Conservation (phyloP, 1,140 invertebrate genomes). For the Sitophilus oryzae region DNA sequence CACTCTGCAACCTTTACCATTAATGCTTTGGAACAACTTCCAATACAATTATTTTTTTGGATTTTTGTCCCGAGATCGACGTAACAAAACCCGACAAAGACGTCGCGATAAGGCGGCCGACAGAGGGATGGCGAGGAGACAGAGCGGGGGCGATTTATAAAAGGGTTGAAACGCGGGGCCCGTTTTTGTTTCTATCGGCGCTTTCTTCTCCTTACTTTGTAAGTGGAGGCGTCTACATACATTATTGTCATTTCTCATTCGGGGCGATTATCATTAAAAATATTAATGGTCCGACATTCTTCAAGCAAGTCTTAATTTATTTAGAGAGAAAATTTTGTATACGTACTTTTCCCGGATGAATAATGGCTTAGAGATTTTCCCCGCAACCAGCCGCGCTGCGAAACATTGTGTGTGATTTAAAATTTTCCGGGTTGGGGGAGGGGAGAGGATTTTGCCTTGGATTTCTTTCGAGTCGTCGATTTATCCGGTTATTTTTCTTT, state of each 20-base stretch:
- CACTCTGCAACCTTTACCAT: too few species aligned
- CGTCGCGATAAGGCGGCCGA: conserved; percentile 32
- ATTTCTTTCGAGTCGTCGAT: conserved; percentile 13
- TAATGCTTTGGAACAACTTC: too few species aligned
- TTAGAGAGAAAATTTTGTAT: conserved; percentile 38
- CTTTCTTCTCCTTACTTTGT: conserved; percentile 31
- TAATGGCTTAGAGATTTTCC: conserved; percentile 31
- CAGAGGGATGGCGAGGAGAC: conserved; percentile 7
- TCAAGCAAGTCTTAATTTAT: conserved; percentile 43
- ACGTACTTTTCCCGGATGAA: conserved; percentile 36
- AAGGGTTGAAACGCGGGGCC: conserved; percentile 32
- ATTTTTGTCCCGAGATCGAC: too few species aligned
- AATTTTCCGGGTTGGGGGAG: conserved; percentile 25
- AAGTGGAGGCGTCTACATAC: conserved; percentile 40
- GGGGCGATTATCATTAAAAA: conserved; percentile 42
- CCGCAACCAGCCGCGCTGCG: conserved; percentile 1
- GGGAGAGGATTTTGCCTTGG: conserved; percentile 9
- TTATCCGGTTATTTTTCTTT: conserved; percentile 18
- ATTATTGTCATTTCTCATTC: conserved; percentile 44
- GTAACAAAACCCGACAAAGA: conserved; percentile 20
- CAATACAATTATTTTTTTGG: too few species aligned
- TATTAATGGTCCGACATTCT: conserved; percentile 42
- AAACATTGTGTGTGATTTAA: conserved; percentile 30
- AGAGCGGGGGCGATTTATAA: conserved; percentile 29
- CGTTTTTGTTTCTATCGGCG: conserved; percentile 36